Base-by-base conservation (phyloP, 2,888 invertebrate genomes). In the Ectemnius cavifrons region DNA sequence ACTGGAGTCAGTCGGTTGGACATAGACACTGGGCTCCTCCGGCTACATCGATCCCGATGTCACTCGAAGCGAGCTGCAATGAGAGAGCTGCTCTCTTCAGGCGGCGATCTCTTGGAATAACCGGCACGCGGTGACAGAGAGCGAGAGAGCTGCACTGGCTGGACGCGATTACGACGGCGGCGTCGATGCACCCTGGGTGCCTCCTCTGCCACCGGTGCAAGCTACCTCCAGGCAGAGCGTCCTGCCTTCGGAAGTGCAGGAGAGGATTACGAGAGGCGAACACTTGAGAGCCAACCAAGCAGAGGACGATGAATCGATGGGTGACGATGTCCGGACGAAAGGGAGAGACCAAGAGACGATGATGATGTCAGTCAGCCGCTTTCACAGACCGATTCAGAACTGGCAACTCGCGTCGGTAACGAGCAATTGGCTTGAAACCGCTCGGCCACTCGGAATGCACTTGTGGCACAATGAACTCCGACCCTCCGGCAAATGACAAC, bases 381-480 rank as follows among this genome's bases (percentile, higher is more conserved):
- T 82, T 80, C 80, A 67, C 77, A 68, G 75, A 73, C 67, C 77
- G 83, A 82, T 78, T 70, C 82, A 56, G 76, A 77, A 83, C 83
- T 84, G 84, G 67, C 69, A 60, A 37, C n/a, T 56, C 69, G 67
- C 70, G 70, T 67, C 61, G 49, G 82, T 83, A 80, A 83, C 84
- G 76, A 83, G 81, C 84, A 85, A 87, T 87, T 85, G 86, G 75
- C 81, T 52, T 16, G 16, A 4, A 13, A 16, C 52, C 81, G 79
- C 71, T 84, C 81, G 74, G 82, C 70, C 75, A 86, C 87, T 84
- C 83, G 84, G 86, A 85, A 88, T 86, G 86, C 86, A 87, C 87
- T 88, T 87, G 87, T 86, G 86, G 90, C 87, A 88, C 90, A 87
- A 90, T 90, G 89, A 89, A 89, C 89, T 88, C 86, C 89, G 89